Evolutionary conservation across 2,797 vertebrate species (phyloP).

Genomic region (Spinus olivaceus): DNA sequence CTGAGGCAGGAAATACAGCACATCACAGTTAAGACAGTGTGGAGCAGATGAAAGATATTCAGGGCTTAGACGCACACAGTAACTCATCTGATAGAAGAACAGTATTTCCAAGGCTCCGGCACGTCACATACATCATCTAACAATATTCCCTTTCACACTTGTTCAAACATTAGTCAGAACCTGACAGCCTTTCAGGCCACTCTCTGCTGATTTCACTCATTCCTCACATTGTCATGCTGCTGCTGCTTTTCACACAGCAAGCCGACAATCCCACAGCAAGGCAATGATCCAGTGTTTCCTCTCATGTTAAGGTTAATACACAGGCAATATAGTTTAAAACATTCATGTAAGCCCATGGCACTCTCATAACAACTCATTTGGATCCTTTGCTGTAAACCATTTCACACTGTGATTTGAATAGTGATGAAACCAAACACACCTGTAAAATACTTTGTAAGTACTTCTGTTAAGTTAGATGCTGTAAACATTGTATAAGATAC

Average conservation of each 20-base stretch:
- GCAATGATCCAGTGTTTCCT: slow-evolving; percentile 19
- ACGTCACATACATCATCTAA: slow-evolving; percentile 18
- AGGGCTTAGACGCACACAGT: not conserved
- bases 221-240: not conserved
- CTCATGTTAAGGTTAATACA: slow-evolving; percentile 29
- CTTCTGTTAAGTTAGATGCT: slow-evolving; percentile 20
- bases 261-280: not conserved
- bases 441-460: not conserved
- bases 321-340: slow-evolving; percentile 24
- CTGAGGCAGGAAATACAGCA: slow-evolving; percentile 33
- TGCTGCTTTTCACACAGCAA: not conserved
- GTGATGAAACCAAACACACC: slow-evolving; percentile 51
- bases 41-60: not conserved
- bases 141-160: slow-evolving; percentile 6
- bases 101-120: not conserved
- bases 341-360: slow-evolving; percentile 20
- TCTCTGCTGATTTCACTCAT: slow-evolving; percentile 30
- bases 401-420: slow-evolving; percentile 26
- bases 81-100: slow-evolving; percentile 12
- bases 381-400: slow-evolving; percentile 34
- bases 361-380: slow-evolving; percentile 18
- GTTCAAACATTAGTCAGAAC: slow-evolving; percentile 40
- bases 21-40: not conserved
- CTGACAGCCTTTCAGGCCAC: not conserved
- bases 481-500: not conserved